phyloP scores from a whole-genome alignment of 2,888 invertebrate genomes.

The Calliphora vomitoria region DNA sequence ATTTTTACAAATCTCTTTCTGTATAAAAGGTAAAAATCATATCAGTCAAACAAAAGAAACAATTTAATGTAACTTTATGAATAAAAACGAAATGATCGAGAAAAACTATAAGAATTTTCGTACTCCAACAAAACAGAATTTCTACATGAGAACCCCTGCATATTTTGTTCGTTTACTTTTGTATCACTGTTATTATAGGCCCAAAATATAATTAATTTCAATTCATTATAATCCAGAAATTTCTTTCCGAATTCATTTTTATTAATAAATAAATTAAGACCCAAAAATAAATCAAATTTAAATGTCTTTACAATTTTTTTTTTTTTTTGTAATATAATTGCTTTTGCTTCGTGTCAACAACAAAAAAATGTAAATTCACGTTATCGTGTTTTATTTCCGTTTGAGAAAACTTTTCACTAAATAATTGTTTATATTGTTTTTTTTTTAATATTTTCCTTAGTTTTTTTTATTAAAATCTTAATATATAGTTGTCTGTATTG shows the following conservation, averaged over 20 bases:
- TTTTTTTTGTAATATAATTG: not conserved
- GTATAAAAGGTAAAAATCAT: too few relatives aligned
- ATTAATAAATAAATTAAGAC: too few relatives aligned
- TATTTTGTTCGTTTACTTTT: too few relatives aligned
- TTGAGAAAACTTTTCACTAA: slow-evolving; percentile 3
- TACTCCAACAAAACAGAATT: too few relatives aligned
- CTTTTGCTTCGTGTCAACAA: not conserved
- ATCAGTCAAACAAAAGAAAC: too few relatives aligned
- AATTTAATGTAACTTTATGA: too few relatives aligned
- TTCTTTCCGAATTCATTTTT: not conserved
- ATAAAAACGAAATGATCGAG: too few relatives aligned
- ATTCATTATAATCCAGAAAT: not conserved
- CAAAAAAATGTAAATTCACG: slow-evolving; percentile 12
- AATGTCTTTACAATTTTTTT: not conserved
- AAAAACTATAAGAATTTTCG: too few relatives aligned
- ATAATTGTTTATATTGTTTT: slow-evolving; percentile 11
- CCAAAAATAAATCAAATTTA: too few relatives aligned
- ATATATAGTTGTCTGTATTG: not conserved
- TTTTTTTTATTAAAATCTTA: not conserved
- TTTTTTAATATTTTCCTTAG: not conserved
- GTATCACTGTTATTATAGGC: too few relatives aligned
- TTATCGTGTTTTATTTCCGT: slow-evolving; percentile 28
- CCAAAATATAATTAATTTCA: not conserved
- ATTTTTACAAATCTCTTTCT: too few relatives aligned
- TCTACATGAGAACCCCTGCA: too few relatives aligned